phyloP scores from a whole-genome alignment of 2,113 vertebrate species.

The Anarhynchus alexandrinus region DNA sequence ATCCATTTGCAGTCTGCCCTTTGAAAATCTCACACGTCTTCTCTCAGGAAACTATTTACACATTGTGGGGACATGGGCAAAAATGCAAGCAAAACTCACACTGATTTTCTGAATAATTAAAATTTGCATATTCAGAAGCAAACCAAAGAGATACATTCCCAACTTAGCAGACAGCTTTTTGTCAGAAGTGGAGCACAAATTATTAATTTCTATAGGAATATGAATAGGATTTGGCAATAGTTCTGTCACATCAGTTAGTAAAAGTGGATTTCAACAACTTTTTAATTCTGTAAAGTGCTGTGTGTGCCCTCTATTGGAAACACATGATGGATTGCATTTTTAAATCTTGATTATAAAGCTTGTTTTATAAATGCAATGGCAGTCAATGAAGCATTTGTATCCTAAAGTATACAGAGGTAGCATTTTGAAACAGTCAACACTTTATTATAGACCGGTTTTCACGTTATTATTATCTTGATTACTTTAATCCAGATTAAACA shows the following conservation, averaged over 20 bases:
- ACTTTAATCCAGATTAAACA: not conserved
- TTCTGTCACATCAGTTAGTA: not conserved
- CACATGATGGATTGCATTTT: not conserved
- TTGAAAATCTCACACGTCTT: not conserved
- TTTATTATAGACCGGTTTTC: not conserved
- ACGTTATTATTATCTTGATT: not conserved
- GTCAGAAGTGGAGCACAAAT: not conserved
- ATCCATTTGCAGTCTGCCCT: not conserved
- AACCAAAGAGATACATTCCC: not conserved
- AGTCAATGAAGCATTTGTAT: not conserved
- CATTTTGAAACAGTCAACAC: not conserved
- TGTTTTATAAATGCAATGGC: not conserved
- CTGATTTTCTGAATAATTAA: not conserved
- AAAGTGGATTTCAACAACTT: not conserved
- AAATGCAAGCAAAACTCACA: not conserved
- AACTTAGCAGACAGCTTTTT: not conserved
- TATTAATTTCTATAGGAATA: not conserved
- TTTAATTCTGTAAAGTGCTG: not conserved
- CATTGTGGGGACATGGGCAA: not conserved
- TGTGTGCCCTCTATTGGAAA: conserved; percentile 28
- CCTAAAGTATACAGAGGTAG: not conserved
- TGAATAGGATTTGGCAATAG: not conserved
- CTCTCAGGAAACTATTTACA: not conserved
- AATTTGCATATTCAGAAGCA: not conserved
- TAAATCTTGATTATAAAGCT: not conserved